Evolutionary conservation across 2,113 vertebrate species (phyloP).

Genomic region (Platichthys stellatus): DNA sequence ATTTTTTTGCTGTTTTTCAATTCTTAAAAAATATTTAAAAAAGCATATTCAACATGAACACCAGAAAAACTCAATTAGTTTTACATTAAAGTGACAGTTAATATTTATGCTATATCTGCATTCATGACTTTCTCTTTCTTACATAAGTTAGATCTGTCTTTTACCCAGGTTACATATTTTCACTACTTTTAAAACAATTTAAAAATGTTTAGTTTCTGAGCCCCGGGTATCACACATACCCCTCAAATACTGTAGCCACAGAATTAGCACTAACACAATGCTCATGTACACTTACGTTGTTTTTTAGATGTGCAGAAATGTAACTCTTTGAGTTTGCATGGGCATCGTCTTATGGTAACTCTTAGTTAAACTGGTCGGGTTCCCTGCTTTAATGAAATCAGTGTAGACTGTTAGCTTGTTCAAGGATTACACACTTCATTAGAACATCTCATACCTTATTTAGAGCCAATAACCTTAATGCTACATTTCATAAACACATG

Average conservation of each 20-base stretch:
- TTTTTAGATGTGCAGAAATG: constrained; percentile 39
- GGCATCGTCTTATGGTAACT: constrained; percentile 36
- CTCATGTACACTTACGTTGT: not conserved
- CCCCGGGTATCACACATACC: not conserved
- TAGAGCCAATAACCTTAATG: constrained; percentile 49
- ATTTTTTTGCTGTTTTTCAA: not conserved
- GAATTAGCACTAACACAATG: not conserved
- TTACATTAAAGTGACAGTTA: too few relatives aligned
- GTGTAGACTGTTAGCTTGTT: constrained; percentile 62
- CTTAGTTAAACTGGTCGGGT: constrained; percentile 15
- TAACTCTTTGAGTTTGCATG: constrained; percentile 8
- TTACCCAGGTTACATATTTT: too few relatives aligned
- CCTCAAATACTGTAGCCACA: not conserved
- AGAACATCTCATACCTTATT: constrained; percentile 49
- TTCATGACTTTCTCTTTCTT: too few relatives aligned
- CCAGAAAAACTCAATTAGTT: too few relatives aligned
- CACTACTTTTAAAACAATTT: too few relatives aligned
- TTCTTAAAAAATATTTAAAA: too few relatives aligned
- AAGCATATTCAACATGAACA: too few relatives aligned
- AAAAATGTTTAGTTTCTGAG: not conserved
- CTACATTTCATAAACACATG: constrained; percentile 59
- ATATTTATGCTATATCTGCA: too few relatives aligned
- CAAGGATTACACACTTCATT: constrained; percentile 68
- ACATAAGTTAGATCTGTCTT: not conserved
- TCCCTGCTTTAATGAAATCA: constrained; percentile 55